phyloP scores from a whole-genome alignment of 2,113 vertebrate species.

The Oophaga pumilio region DNA sequence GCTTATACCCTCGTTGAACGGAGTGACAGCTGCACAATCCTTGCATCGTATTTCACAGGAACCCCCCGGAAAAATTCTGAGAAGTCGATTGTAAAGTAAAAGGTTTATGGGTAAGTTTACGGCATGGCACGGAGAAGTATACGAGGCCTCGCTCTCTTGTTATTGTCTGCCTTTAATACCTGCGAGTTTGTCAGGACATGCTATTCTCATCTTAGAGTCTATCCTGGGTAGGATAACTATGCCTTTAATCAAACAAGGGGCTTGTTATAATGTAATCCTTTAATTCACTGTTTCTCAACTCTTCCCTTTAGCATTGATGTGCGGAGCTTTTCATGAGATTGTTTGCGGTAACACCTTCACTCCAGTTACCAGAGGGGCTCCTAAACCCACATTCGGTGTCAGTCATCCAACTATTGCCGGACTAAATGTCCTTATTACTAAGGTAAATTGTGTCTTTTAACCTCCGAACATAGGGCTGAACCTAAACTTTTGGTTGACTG shows the following conservation, averaged over 20 bases:
- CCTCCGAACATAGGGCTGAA: background rate
- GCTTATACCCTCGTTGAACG: background rate
- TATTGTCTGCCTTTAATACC: slow-evolving; percentile 28
- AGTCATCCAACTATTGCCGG: background rate
- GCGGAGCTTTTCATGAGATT: background rate
- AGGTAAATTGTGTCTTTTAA: background rate
- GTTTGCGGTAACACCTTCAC: slow-evolving; percentile 15
- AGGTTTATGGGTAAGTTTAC: slow-evolving; percentile 27
- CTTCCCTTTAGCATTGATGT: slow-evolving; percentile 7
- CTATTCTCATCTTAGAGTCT: background rate
- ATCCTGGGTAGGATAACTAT: background rate
- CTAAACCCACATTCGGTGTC: background rate
- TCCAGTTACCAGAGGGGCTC: background rate
- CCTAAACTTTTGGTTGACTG: background rate
- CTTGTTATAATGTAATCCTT: slow-evolving; percentile 36
- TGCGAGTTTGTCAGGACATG: slow-evolving; percentile 25
- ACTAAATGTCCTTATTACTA: background rate
- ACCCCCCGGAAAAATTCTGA: slow-evolving; percentile 24
- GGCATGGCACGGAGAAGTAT: background rate
- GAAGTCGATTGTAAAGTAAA: background rate
- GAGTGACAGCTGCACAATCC: slow-evolving; percentile 2
- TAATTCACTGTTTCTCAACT: slow-evolving; percentile 3
- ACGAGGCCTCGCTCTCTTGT: background rate
- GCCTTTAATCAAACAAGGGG: slow-evolving; percentile 10
- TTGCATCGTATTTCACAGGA: background rate